Evolutionary conservation across 1,140 invertebrate genomes (phyloP).

Genomic region (Theocolax elegans): DNA sequence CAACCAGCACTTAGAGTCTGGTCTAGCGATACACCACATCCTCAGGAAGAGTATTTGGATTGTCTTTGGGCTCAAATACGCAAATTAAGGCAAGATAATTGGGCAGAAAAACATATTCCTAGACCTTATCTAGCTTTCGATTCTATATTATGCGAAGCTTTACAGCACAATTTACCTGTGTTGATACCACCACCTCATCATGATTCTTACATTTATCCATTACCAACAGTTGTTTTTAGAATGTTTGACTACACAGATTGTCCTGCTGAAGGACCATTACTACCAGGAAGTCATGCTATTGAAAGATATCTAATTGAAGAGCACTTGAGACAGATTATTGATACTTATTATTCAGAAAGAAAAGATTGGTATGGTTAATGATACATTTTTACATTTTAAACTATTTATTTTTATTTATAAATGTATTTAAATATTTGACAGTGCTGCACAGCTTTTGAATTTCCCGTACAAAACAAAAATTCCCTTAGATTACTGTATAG

Average conservation of each 20-base stretch:
- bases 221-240: constrained; percentile 89
- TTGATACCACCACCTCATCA: constrained; percentile 92
- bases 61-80: constrained; percentile 96
- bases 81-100: constrained; percentile 93
- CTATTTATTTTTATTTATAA: neutral
- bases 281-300: constrained; percentile 96
- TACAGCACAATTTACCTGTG: constrained; percentile 93
- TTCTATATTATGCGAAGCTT: constrained; percentile 91
- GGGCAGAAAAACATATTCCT: constrained; percentile 96
- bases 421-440: constrained; percentile 58
- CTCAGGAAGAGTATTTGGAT: constrained; percentile 98
- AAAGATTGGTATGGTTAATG: constrained; percentile 87
- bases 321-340: constrained; percentile 93
- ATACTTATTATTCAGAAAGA: constrained; percentile 87
- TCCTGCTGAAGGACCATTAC: constrained; percentile 80
- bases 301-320: constrained; percentile 98
- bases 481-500: constrained; percentile 97
- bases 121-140: constrained; percentile 97
- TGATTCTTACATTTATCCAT: constrained; percentile 87
- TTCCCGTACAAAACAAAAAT: constrained; percentile 95
- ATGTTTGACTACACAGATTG: constrained; percentile 99
- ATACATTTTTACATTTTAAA: too few relatives aligned
- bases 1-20: constrained; percentile 92
- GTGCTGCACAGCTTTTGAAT: constrained; percentile 88
- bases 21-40: constrained; percentile 90